Evolutionary conservation across 2,888 invertebrate genomes (phyloP).

Genomic region (Drosophila multiciliata): DNA sequence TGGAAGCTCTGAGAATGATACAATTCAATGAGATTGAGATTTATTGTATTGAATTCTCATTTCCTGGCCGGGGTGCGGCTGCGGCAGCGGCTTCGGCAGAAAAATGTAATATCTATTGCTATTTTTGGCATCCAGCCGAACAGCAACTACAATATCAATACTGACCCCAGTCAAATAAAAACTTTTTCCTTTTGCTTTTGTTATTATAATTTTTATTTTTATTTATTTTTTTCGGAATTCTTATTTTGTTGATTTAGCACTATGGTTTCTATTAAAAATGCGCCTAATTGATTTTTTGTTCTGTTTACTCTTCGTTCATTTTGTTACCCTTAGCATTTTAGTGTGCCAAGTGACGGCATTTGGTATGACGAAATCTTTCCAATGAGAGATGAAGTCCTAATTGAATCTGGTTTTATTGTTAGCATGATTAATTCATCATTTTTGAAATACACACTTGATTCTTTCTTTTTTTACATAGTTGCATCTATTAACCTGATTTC

Average conservation of each 20-base stretch:
- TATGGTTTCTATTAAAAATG: constrained; percentile 43
- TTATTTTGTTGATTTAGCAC: constrained; percentile 49
- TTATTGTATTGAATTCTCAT: constrained; percentile 72
- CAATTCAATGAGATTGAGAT: constrained; percentile 64
- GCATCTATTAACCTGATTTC: constrained; percentile 23
- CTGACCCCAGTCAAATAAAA: constrained; percentile 38
- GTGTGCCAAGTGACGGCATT: constrained; percentile 15
- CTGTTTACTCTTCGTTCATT: constrained; percentile 1
- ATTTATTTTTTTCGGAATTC: constrained; percentile 18
- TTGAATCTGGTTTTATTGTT: not conserved
- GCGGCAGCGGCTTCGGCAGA: constrained; percentile 21
- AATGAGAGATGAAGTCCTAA: not conserved
- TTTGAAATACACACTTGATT: not conserved
- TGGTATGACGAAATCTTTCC: constrained; percentile 2
- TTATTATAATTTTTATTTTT: constrained; percentile 8
- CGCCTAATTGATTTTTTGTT: constrained; percentile 53
- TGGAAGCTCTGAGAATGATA: constrained; percentile 43
- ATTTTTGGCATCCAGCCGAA: constrained; percentile 67
- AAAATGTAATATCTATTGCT: constrained; percentile 62
- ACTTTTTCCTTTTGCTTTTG: constrained; percentile 1
- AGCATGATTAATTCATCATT: not conserved
- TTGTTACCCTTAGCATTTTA: constrained; percentile 6
- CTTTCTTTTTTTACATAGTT: not conserved
- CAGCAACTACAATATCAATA: constrained; percentile 24
- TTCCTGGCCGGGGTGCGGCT: constrained; percentile 50